Base-by-base conservation (phyloP, 1,140 invertebrate genomes). In the Drosophila guanche region DNA sequence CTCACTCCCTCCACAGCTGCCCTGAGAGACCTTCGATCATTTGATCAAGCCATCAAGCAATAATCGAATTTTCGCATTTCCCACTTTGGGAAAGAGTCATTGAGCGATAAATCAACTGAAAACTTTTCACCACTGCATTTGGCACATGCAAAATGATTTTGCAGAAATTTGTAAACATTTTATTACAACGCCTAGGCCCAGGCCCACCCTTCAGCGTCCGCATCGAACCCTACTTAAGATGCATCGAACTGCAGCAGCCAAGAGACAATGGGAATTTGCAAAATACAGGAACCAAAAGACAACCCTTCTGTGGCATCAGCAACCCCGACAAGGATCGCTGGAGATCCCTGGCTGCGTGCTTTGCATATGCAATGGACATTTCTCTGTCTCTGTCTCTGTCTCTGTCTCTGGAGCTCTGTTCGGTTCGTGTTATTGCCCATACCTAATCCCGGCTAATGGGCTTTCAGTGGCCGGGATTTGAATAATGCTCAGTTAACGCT, bases 401-500 rank as follows among this genome's bases (percentile, higher is more conserved):
- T 43, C 40, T 8, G 40, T 23, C 22, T 14, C 10, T 27, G 2
- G n/a, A n/a, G 16, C 7, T 8, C 29, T 14, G 29, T 61, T 50
- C 48, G 76, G 60, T 41, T 69, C 71, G 61, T 53, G 88, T 86
- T 86, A 86, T 86, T 88, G 81, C 78, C 83, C 81, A 86, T 86
- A 48, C 58, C 56, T 86, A 86, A 86, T 86, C 74, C 77, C 62
- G 46, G 22, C 78, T 86, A 86, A 86, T 86, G 81, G 74, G 53
- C 77, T 81, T 77, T 69, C 50, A 77, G 80, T 29, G 77, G 73
- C 81, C 62, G 60, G 48, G 66, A 86, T 86, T 86, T 88, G 78
- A 86, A 86, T 86, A 86, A 86, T 86, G 77, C 79, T 65, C 70
- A 83, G 83, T 88, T 86, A 78, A 78, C 81, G 81, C 78, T 86